Evolutionary conservation across 1,140 invertebrate species (phyloP).

Genomic region (Hypsibius dujardini): DNA sequence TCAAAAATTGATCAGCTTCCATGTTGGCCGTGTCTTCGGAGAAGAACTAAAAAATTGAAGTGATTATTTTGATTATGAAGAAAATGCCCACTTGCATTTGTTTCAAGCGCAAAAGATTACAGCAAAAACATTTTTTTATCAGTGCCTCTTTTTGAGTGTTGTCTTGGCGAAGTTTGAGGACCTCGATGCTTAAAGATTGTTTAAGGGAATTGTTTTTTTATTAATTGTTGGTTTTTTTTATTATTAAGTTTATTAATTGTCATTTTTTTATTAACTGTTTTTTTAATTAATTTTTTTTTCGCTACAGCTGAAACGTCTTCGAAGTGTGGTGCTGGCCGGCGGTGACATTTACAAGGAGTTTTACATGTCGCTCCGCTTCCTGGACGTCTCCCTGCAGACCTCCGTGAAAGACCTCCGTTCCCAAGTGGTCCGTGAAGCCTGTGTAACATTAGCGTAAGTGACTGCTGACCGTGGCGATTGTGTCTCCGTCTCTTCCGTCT

Average conservation of each 20-base stretch:
- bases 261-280: not conserved
- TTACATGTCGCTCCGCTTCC: slow-evolving; percentile 49
- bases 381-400: slow-evolving; percentile 60
- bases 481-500: too few relatives aligned
- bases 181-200: not conserved
- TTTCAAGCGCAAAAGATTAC: too few relatives aligned
- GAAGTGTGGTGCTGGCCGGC: slow-evolving; percentile 57
- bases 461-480: not conserved
- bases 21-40: too few relatives aligned
- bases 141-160: too few relatives aligned
- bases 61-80: too few relatives aligned
- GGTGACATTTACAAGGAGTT: slow-evolving; percentile 65
- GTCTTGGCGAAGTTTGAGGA: too few relatives aligned
- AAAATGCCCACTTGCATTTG: too few relatives aligned
- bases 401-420: slow-evolving; percentile 73
- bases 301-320: slow-evolving; percentile 57
- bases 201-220: not conserved
- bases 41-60: too few relatives aligned
- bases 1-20: too few relatives aligned
- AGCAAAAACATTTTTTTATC: too few relatives aligned
- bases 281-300: slow-evolving; percentile 19
- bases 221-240: slow-evolving; percentile 2
- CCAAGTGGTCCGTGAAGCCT: slow-evolving; percentile 71
- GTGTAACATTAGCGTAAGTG: slow-evolving; percentile 64
- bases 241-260: not conserved